Conservation (phyloP, 1,140 invertebrate species). For the Drosophila nannoptera region DNA sequence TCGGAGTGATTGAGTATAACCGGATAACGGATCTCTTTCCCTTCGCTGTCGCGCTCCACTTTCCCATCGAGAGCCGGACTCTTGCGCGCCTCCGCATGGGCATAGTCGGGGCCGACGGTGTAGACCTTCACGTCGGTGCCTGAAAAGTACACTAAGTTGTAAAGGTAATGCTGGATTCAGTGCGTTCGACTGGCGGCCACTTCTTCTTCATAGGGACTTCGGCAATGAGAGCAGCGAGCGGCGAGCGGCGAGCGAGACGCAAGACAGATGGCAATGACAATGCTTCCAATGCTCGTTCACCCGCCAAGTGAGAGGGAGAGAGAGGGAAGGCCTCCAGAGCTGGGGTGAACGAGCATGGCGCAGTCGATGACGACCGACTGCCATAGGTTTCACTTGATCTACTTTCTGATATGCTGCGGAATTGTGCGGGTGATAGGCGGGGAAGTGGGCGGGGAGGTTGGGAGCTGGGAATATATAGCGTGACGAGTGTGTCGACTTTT, state of each 20-base stretch:
- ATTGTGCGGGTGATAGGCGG: conserved; percentile 1
- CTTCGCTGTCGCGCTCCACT: conserved; percentile 98
- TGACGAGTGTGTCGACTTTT: background rate
- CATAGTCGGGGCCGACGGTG: conserved; percentile 95
- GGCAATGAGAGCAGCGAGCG: conserved; percentile 49
- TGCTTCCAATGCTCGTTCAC: conserved; percentile 10
- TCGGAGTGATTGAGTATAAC: conserved; percentile 98
- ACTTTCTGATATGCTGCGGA: background rate
- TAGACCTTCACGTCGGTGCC: conserved; percentile 84
- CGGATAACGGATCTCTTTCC: conserved; percentile 99
- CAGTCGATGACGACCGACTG: background rate
- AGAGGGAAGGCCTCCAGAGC: background rate
- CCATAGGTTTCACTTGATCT: background rate
- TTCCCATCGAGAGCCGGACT: conserved; percentile 98
- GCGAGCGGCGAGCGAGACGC: conserved; percentile 46
- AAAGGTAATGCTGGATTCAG: conserved; percentile 79
- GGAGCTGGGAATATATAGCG: background rate
- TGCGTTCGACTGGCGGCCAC: conserved; percentile 74
- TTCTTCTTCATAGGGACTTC: conserved; percentile 19
- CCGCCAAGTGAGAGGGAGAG: too few species aligned
- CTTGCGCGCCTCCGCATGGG: conserved; percentile 99
- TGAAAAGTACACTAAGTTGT: conserved; percentile 80
- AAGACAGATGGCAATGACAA: conserved; percentile 51
- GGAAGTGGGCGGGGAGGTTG: background rate
- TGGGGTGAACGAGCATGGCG: background rate